A percentile compares a stretch with the other conserved stretches of the same genome.
These are phyloP conservation scores for Anniella stebbinsi DNA, from an alignment of 2,797 vertebrate species.

Conservation along the genomic window DNA sequence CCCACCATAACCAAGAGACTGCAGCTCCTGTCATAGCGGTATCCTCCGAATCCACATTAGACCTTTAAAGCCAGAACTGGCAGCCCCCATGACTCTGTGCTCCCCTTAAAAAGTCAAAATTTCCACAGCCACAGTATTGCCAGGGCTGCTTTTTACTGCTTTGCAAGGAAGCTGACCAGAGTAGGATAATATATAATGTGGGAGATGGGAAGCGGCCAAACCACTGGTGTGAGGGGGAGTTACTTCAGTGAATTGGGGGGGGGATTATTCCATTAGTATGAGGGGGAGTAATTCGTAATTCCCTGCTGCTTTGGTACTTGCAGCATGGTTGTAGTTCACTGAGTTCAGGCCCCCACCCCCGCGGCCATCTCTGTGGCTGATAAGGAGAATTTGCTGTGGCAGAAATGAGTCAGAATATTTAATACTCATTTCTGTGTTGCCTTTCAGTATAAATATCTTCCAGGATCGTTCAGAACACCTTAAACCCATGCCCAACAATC, in stretches of 20 bases:
- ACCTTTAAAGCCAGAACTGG: neutral
- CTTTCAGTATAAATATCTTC: neutral
- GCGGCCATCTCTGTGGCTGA: neutral
- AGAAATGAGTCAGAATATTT: neutral
- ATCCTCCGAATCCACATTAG: neutral
- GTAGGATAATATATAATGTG: neutral
- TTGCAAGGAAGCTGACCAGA: neutral
- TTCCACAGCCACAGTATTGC: neutral
- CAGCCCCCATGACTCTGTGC: neutral
- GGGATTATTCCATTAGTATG: neutral
- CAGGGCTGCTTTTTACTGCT: neutral
- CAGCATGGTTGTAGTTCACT: neutral
- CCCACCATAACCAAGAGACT: neutral
- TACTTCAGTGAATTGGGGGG: neutral
- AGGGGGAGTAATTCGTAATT: neutral
- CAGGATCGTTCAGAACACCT: neutral
- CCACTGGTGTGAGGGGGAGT: too few species aligned
- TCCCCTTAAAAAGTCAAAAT: neutral
- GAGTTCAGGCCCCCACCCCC: neutral
- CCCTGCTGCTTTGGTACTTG: neutral
- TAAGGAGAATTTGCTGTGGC: neutral
- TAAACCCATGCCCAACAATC: neutral
- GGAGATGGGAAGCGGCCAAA: neutral
- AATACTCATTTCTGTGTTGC: neutral
- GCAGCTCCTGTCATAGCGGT: neutral